A percentile compares a stretch with the other conserved stretches of the same genome.
Evolutionary conservation across 2,797 vertebrate species (phyloP).

Genomic region (Anas acuta): DNA sequence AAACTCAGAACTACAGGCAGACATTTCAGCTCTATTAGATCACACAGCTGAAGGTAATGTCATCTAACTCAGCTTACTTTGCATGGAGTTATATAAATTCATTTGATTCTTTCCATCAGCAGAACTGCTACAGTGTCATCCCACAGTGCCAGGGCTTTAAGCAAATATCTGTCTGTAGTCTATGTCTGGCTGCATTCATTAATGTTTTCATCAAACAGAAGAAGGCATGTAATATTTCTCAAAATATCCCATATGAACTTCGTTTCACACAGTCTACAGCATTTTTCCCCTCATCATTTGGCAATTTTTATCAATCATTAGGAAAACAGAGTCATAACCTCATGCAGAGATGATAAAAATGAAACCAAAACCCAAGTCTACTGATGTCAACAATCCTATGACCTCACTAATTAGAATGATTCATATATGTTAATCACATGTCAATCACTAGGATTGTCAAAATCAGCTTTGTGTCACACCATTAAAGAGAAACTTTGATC

Average conservation of each 20-base stretch:
- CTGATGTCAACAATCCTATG: not conserved
- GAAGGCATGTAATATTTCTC: not conserved
- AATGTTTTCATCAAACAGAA: not conserved
- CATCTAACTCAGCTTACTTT: not conserved
- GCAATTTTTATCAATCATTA: not conserved
- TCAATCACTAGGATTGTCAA: not conserved
- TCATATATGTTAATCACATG: not conserved
- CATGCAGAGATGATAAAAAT: not conserved
- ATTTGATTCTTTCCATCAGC: not conserved
- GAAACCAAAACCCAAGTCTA: not conserved
- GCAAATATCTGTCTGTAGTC: not conserved
- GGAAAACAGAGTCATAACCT: not conserved
- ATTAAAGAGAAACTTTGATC: not conserved
- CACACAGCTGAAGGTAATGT: not conserved
- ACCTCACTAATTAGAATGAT: not conserved
- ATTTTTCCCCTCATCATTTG: not conserved
- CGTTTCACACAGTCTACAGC: not conserved
- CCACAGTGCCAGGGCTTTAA: not conserved
- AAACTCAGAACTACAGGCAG: not conserved
- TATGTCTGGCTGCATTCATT: not conserved
- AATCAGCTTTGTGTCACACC: not conserved
- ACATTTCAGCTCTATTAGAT: not conserved
- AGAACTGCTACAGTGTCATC: not conserved
- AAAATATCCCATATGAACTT: not conserved
- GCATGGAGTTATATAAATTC: not conserved